These are phyloP conservation scores for Amiota minor DNA, from an alignment of 2,888 invertebrate species.

Conservation along the genomic window DNA sequence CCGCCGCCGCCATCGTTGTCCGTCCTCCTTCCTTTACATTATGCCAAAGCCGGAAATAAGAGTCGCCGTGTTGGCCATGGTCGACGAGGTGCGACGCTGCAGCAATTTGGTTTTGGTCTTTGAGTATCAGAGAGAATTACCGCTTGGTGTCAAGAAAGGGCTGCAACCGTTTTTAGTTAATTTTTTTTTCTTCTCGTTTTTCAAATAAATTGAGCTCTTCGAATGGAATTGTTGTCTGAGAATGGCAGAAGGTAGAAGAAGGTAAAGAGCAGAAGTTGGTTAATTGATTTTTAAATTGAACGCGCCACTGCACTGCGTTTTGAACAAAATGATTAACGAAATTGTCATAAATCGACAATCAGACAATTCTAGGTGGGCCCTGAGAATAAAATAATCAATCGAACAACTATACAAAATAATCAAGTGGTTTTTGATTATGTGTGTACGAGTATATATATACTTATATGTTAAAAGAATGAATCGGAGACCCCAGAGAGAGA, in stretches of 20 bases:
- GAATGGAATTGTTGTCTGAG: too few relatives aligned
- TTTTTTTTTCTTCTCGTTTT: background rate
- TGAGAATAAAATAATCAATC: too few relatives aligned
- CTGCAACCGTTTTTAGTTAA: slow-evolving; percentile 42
- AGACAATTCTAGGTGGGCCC: too few relatives aligned
- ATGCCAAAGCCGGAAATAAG: slow-evolving; percentile 42
- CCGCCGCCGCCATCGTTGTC: slow-evolving; percentile 47
- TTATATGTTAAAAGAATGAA: too few relatives aligned
- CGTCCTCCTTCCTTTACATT: slow-evolving; percentile 27
- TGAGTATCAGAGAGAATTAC: background rate
- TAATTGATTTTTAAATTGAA: slow-evolving; percentile 14
- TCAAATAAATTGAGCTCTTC: too few relatives aligned
- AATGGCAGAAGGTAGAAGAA: too few relatives aligned
- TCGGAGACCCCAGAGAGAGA: too few relatives aligned
- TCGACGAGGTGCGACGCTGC: slow-evolving; percentile 31
- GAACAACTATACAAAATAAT: too few relatives aligned
- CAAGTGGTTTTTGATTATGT: too few relatives aligned
- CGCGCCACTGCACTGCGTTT: background rate
- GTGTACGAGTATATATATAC: too few relatives aligned
- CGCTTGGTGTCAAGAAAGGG: slow-evolving; percentile 65
- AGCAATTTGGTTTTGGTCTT: slow-evolving; percentile 44
- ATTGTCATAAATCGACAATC: background rate
- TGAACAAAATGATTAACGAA: background rate
- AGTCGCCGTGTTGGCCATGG: slow-evolving; percentile 12
- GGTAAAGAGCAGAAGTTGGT: background rate